These are phyloP conservation scores for Diarsia mendica DNA, from an alignment of 2,888 invertebrate genomes.

Conservation along the genomic window DNA sequence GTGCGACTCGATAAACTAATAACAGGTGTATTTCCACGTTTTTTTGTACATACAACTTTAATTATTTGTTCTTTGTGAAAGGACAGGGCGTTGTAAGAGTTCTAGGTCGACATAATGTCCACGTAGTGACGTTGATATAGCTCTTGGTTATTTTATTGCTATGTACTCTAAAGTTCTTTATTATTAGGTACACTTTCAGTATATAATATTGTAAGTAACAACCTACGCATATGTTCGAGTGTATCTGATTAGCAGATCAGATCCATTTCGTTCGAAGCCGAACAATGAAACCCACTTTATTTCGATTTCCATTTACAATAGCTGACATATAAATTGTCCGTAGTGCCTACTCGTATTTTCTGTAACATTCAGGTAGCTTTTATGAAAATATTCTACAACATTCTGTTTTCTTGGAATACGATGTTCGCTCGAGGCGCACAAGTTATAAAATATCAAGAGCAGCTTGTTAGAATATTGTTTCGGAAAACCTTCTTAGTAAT, in stretches of 20 bases:
- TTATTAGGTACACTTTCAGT: conserved; percentile 17
- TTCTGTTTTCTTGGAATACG: conserved; percentile 6
- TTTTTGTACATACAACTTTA: conserved; percentile 19
- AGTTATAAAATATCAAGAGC: conserved; percentile 10
- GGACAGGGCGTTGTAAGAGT: conserved; percentile 19
- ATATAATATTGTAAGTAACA: conserved; percentile 15
- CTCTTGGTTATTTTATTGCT: conserved; percentile 9
- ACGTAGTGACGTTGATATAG: conserved; percentile 1
- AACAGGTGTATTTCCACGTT: conserved; percentile 36
- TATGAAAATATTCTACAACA: background rate
- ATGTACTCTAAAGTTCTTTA: conserved; percentile 15
- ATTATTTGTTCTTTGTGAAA: conserved; percentile 26
- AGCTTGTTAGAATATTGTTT: conserved; percentile 30
- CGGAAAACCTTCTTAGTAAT: conserved; percentile 37
- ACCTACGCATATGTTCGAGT: conserved; percentile 10
- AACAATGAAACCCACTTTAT: conserved; percentile 40
- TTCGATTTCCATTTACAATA: conserved; percentile 20
- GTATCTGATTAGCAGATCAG: conserved; percentile 38
- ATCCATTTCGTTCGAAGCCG: conserved; percentile 31
- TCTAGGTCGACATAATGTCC: conserved; percentile 39
- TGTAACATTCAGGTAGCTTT: conserved; percentile 11
- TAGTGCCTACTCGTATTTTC: conserved; percentile 1
- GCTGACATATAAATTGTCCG: background rate
- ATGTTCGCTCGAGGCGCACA: conserved; percentile 2
- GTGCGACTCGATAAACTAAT: conserved; percentile 34